Conservation (phyloP, 2,113 vertebrate genomes). For the Gnathonemus echidnorhynchus region DNA sequence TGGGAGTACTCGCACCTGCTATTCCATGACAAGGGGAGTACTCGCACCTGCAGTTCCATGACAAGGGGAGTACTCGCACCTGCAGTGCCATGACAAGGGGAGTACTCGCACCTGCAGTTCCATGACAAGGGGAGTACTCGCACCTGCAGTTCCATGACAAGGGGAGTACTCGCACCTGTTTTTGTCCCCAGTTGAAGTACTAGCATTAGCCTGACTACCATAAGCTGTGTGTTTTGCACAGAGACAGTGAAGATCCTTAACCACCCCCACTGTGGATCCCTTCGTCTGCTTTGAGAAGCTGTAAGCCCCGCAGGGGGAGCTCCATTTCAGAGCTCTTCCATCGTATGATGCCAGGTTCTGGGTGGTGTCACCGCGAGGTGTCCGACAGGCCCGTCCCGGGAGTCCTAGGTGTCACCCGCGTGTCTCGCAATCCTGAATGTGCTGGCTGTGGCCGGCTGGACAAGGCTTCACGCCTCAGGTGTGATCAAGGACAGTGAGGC, state of each 20-base stretch:
- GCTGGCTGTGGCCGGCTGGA: background rate
- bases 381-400: background rate
- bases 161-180: background rate
- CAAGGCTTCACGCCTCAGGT: background rate
- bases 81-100: background rate
- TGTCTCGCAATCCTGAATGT: background rate
- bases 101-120: background rate
- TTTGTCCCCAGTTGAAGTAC: background rate
- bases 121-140: background rate
- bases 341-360: background rate
- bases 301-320: background rate
- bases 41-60: background rate
- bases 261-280: background rate
- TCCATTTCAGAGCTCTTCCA: background rate
- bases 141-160: background rate
- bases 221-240: background rate
- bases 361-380: background rate
- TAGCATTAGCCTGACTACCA: background rate
- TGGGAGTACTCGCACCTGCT: background rate
- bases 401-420: background rate
- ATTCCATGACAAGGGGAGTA: background rate
- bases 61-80: background rate
- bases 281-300: background rate
- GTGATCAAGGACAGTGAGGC: background rate
- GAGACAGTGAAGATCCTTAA: background rate